A percentile compares a stretch with the other conserved stretches of the same genome.
phyloP scores from a whole-genome alignment of 2,888 invertebrate species.

The Mystacides longicornis region DNA sequence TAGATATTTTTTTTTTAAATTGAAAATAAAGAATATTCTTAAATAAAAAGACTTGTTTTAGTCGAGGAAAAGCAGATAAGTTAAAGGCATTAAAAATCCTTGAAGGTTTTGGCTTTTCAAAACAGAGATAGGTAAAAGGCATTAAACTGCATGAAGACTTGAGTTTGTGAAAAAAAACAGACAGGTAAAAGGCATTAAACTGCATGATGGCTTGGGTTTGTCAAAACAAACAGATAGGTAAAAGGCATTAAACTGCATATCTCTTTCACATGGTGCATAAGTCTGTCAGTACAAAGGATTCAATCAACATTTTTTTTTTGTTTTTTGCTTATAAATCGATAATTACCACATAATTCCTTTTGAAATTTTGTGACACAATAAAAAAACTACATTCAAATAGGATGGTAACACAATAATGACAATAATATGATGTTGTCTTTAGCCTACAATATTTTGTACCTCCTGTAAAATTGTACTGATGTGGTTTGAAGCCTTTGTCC shows the following conservation, averaged over 20 bases:
- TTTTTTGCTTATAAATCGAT: too few species aligned
- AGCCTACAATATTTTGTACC: too few species aligned
- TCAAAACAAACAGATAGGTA: constrained; percentile 1
- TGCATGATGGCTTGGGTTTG: neutral
- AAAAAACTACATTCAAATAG: too few species aligned
- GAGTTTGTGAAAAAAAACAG: neutral
- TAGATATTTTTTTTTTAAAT: too few species aligned
- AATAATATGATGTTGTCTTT: too few species aligned
- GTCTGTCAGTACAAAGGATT: neutral
- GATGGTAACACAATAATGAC: too few species aligned
- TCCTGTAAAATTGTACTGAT: too few species aligned
- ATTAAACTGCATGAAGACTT: neutral
- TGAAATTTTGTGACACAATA: neutral
- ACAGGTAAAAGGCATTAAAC: neutral
- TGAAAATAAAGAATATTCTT: too few species aligned
- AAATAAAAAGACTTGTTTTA: neutral
- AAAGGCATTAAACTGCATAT: constrained; percentile 4
- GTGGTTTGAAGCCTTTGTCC: too few species aligned
- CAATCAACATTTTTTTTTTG: constrained; percentile 1
- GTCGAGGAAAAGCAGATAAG: neutral
- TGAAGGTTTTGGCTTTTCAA: neutral
- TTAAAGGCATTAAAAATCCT: neutral
- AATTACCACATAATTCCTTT: neutral
- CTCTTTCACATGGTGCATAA: neutral
- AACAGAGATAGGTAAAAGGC: neutral